phyloP scores from a whole-genome alignment of 2,797 vertebrate species.

The Crenuchus spilurus region DNA sequence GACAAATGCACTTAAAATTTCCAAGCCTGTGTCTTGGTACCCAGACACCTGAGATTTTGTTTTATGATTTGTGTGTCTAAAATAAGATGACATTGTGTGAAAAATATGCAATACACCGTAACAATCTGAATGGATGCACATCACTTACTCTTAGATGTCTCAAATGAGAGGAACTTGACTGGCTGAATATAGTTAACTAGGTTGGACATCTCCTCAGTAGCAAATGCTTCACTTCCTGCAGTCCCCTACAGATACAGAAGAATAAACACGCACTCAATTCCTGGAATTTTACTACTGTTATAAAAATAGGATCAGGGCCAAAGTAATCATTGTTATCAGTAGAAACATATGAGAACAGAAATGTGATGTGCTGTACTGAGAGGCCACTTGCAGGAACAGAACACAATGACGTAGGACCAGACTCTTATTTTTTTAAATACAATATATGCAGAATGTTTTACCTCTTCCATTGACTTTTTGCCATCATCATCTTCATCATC shows the following conservation, averaged over 20 bases:
- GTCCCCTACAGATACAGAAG: constrained; percentile 81
- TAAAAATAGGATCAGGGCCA: not conserved
- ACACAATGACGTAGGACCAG: too few species aligned
- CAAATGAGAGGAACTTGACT: constrained; percentile 95
- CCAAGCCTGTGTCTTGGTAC: too few species aligned
- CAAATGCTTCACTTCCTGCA: constrained; percentile 93
- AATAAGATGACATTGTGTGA: not conserved
- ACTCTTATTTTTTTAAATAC: not conserved
- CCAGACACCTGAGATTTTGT: too few species aligned
- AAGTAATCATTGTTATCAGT: not conserved
- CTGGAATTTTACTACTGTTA: not conserved
- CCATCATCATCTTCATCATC: constrained; percentile 93
- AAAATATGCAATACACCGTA: not conserved
- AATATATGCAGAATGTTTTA: constrained; percentile 54
- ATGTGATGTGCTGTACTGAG: not conserved
- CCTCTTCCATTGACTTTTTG: constrained; percentile 98
- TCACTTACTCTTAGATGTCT: constrained; percentile 91
- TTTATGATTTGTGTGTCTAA: too few species aligned
- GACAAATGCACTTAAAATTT: too few species aligned
- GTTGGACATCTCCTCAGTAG: constrained; percentile 98
- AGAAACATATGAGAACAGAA: not conserved
- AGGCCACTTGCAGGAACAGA: not conserved
- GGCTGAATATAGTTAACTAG: constrained; percentile 98
- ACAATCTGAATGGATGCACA: not conserved
- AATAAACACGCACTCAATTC: constrained; percentile 19